Evolutionary conservation across 2,888 invertebrate genomes (phyloP), one percentile per base, ranked within the genome.

Genomic region (Kryphioiulus occultus): DNA sequence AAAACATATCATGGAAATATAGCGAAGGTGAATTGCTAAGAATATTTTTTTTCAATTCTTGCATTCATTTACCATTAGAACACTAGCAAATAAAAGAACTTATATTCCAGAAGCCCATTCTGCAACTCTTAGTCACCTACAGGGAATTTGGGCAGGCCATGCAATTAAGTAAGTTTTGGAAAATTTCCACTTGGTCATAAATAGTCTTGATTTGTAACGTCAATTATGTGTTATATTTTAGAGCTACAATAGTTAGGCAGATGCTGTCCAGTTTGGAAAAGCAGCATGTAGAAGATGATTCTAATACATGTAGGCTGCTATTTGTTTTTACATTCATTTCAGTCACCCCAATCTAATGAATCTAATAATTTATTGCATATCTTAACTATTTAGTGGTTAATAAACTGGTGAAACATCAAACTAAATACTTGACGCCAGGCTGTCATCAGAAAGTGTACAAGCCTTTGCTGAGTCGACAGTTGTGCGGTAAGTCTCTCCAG

Each of bases 111-210:
- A 94, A 0, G 94, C 95, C 89, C 90, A 96, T 83, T 91, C 91
- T 82, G 92, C 92, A 87, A 93, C 95, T 0, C 93, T 97, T 5
- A 92, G 93, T 85, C 94, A 94, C 87, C 91, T 97, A 78, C 96
- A 97, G 91, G 93, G 93, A 35, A 93, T 95, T 89, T 98, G 98
- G 98, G 94, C 95, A 0, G 91, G 94, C 88, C 93, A 94, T 89
- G 93, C 94, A 89, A 93, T 96, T 17, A 96, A 96, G 96, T 96
- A 93, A 92, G 93, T 92, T 22, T 47, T 47, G 17, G 10, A 82
- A 82, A 82, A 82, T 82, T 85, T 39, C n/a, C 39, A 93, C 2
- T 93, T 93, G 83, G 94, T 95, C 94, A 92, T 94, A 44, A 92
- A 90, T 78, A 9, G 30, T 10, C 26, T 39, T 35, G 32, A 22